Evolutionary conservation across 2,888 invertebrate species (phyloP), one percentile per base, ranked within the genome.

Genomic region (Teleiodes luculella): DNA sequence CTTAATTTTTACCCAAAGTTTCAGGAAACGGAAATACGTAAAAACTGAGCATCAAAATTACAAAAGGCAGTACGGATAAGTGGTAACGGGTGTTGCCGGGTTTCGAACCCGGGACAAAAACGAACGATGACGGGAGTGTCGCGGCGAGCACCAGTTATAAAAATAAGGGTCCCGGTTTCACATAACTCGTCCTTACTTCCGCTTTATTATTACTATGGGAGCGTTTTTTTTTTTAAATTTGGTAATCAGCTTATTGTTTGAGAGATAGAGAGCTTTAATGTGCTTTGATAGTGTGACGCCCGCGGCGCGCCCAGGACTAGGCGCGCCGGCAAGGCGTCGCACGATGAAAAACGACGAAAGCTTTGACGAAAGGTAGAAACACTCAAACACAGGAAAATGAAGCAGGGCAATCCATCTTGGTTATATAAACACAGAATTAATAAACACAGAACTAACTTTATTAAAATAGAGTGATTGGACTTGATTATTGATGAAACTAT

Each of bases 91-190:
- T 52, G 48, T 50, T 43, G 39, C 74, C 72, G 67, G 73, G 74
- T 74, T 59, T 69, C 63, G 67, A 78, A 77, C 60, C 56, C 54
- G 61, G 59, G 52, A 66, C 59, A 78, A 78, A 76, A 76, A 75
- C 60, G 37, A 63, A 71, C 74, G 79, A 81, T 81, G 81, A n/a
- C n/a, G n/a, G n/a, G n/a, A n/a, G 77, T 68, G 75, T 74, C 78
- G 56, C 76, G 76, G 76, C 74, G 70, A 69, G 63, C 68, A 58
- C 63, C 64, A 63, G 67, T 76, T 24, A 24, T 24, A 24, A 24
- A 24, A 24, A 24, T 24, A 24, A 80, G 76, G 72, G 74, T 67
- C 66, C 18, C 18, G 39, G 20, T 69, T 72, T 72, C 63, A 60
- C 57, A 51, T 61, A 65, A 75, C 74, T 77, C 68, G 57, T 66